Percentiles rank a stretch among this genome's conserved stretches.
These are phyloP conservation scores for Conopomorpha cramerella DNA, from an alignment of 1,140 invertebrate species.

Conservation along the genomic window DNA sequence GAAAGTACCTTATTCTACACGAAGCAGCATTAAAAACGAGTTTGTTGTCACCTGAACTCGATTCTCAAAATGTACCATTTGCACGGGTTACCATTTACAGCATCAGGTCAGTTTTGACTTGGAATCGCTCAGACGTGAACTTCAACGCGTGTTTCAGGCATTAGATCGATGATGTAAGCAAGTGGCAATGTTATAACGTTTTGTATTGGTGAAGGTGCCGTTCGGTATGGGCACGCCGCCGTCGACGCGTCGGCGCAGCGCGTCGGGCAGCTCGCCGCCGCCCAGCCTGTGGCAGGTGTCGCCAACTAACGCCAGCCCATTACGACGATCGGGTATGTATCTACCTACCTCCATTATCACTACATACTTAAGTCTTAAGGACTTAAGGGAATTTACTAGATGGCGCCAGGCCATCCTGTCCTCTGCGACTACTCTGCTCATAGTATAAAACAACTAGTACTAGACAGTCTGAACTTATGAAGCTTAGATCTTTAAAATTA, in stretches of 20 bases:
- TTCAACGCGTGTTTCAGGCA: no score
- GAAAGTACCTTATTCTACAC: no score
- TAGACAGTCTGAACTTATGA: not conserved
- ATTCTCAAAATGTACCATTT: no score
- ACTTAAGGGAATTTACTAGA: not conserved
- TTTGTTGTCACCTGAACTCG: no score
- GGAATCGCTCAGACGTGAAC: no score
- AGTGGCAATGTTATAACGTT: no score
- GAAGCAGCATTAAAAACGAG: no score
- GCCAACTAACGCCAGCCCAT: constrained; percentile 68
- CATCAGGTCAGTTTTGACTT: no score
- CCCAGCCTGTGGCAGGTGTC: constrained; percentile 82
- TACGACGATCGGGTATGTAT: constrained; percentile 70
- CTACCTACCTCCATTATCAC: not conserved
- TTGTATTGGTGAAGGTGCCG: constrained; percentile 65
- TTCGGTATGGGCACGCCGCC: constrained; percentile 92
- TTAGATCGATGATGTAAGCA: no score
- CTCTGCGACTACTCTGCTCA: no score
- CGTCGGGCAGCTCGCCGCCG: constrained; percentile 73
- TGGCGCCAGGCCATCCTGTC: no score
- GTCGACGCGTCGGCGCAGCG: constrained; percentile 67
- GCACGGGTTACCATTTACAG: no score
- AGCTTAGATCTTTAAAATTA: not conserved
- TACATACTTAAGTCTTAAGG: not conserved
- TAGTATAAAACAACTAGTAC: not conserved